Base-by-base conservation (phyloP, 2,797 vertebrate species). In the Rhinophrynus dorsalis region DNA sequence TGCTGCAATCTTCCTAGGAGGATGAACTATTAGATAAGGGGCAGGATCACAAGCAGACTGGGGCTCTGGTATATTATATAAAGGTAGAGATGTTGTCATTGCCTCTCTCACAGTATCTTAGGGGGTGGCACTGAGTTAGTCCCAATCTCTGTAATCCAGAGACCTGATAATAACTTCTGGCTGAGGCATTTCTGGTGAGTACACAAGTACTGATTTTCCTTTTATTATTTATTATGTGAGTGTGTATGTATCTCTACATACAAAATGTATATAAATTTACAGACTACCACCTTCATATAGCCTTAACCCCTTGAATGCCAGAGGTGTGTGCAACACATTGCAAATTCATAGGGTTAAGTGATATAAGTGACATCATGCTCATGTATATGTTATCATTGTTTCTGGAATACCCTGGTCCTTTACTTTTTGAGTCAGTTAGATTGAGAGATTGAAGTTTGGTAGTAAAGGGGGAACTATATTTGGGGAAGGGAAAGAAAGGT, bases 1-100 rank as follows among this genome's bases (percentile, higher is more conserved):
- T 52, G 38, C 18, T 20, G 27, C 7, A 35, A 9, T 17, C 18
- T 8, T 61, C 38, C 67, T 44, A 73, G 33, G 45, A 59, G 61
- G 61, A 51, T 58, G 54, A 54, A 27, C 61, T 65, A 57, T 12
- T 20, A 58, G 33, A 64, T 72, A 57, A 65, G n/a, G 42, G 20
- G 20, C 35, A 58, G 55, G n/a, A 44, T 30, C 56, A 65, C 52
- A 52, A 26, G 27, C 26, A 72, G 67, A 33, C 21, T 26, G 2
- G 32, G 10, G 42, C 1, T 50, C 9, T 33, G 44, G 17, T 21
- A 7, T 66, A 66, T 57, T 65, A 51, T 73, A 73, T 65, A 73
- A 73, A 66, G 35, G 26, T 45, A 3, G 47, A 13, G 26, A 24
- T 35, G 3, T 29, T n/a, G 21, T 32, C 29, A 33, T 8, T 63